Percentiles rank a stretch among this genome's conserved stretches.
phyloP scores from a whole-genome alignment of 2,797 vertebrate species.

The Galaxias olidus region DNA sequence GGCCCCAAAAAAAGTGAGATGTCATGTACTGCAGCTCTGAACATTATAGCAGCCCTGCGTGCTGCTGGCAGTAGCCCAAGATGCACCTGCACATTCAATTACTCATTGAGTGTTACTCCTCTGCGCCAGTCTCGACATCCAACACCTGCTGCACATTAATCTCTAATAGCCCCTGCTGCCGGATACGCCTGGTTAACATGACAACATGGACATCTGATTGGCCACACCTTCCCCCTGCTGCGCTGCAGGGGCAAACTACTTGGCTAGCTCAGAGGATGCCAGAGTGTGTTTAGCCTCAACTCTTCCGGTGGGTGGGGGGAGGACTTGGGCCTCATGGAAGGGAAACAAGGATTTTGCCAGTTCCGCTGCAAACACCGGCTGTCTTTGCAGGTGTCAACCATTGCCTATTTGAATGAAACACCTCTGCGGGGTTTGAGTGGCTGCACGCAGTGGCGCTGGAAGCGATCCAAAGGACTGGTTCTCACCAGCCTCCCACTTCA shows the following conservation, averaged over 20 bases:
- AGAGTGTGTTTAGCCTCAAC: conserved; percentile 20
- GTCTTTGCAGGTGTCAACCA: conserved; percentile 47
- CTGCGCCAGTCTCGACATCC: conserved; percentile 62
- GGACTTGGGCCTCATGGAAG: conserved; percentile 33
- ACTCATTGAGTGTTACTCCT: conserved; percentile 51
- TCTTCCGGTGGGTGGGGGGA: conserved; percentile 25
- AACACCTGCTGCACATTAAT: conserved; percentile 72
- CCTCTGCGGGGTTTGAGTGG: conserved; percentile 41
- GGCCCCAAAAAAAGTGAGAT: conserved; percentile 55
- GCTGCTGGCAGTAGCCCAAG: conserved; percentile 64
- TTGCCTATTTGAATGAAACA: conserved; percentile 52
- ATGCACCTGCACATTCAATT: conserved; percentile 76
- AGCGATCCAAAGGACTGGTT: conserved; percentile 45
- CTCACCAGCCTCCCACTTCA: conserved; percentile 46
- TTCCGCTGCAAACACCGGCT: conserved; percentile 53
- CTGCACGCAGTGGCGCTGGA: conserved; percentile 55
- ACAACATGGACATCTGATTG: conserved; percentile 54
- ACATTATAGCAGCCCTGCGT: conserved; percentile 50
- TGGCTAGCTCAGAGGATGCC: conserved; percentile 10
- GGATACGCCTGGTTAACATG: conserved; percentile 64
- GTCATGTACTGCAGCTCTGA: conserved; percentile 53
- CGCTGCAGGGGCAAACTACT: conserved; percentile 25
- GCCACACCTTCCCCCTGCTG: conserved; percentile 55
- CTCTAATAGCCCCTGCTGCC: conserved; percentile 51
- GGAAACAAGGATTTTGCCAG: conserved; percentile 56